Evolutionary conservation across 2,888 invertebrate species (phyloP).

Genomic region (Morpho achilles): DNA sequence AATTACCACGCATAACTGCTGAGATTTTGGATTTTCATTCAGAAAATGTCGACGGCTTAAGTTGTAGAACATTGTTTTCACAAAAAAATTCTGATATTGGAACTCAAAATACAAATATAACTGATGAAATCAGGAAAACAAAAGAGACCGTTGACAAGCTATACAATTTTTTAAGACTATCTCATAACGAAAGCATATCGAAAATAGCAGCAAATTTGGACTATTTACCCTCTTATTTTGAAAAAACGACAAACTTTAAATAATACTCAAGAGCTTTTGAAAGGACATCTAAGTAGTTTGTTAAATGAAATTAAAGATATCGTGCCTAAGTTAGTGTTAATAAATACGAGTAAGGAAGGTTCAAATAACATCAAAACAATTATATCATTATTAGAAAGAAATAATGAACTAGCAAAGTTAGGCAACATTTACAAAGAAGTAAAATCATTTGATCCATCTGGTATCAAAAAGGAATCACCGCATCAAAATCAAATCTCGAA

Average conservation of each 20-base stretch:
- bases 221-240: neutral
- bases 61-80: slow-evolving; percentile 13
- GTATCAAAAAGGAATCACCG: neutral
- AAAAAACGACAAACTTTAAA: neutral
- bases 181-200: slow-evolving; percentile 4
- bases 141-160: slow-evolving; percentile 2
- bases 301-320: slow-evolving; percentile 3
- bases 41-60: slow-evolving; percentile 26
- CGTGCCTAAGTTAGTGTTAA: neutral
- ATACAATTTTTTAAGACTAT: slow-evolving; percentile 8
- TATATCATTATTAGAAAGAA: slow-evolving; percentile 10
- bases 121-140: slow-evolving; percentile 7
- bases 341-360: slow-evolving; percentile 7
- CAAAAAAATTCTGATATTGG: slow-evolving; percentile 1
- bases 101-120: slow-evolving; percentile 7
- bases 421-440: slow-evolving; percentile 11
- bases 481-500: neutral
- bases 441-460: neutral
- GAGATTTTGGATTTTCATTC: slow-evolving; percentile 17
- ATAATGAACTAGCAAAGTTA: slow-evolving; percentile 11
- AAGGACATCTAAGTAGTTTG: slow-evolving; percentile 2
- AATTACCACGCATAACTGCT: slow-evolving; percentile 14
- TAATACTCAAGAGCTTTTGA: neutral
- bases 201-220: slow-evolving; percentile 1
- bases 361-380: slow-evolving; percentile 9